phyloP scores from a whole-genome alignment of 2,113 vertebrate genomes.

The Speoplatyrhinus poulsoni region DNA sequence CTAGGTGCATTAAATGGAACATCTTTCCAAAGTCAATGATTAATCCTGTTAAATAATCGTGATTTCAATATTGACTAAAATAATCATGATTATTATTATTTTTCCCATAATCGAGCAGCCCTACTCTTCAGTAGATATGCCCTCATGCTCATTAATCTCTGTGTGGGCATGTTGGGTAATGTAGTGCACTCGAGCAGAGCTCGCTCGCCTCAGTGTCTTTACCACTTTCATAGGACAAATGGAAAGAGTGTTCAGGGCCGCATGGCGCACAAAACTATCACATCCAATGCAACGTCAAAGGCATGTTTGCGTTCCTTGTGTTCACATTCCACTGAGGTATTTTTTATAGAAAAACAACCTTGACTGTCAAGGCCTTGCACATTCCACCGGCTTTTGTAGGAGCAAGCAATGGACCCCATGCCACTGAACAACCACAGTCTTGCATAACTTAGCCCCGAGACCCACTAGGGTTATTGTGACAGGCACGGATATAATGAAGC shows the following conservation, averaged over 20 bases:
- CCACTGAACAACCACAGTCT: constrained; percentile 50
- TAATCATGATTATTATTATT: too few species aligned
- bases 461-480: constrained; percentile 34
- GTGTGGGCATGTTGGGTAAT: too few species aligned
- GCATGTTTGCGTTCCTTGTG: constrained; percentile 39
- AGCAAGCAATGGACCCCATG: constrained; percentile 39
- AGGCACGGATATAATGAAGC: constrained; percentile 39
- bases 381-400: constrained; percentile 46
- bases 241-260: constrained; percentile 19
- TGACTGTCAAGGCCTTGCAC: constrained; percentile 37
- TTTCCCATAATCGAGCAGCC: too few species aligned
- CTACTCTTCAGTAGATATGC: too few species aligned
- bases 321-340: constrained; percentile 48
- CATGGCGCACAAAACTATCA: constrained; percentile 8
- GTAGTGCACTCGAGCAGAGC: too few species aligned
- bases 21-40: too few species aligned
- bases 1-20: too few species aligned
- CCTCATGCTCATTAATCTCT: too few species aligned
- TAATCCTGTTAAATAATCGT: too few species aligned
- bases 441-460: constrained; percentile 54
- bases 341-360: constrained; percentile 53
- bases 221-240: too few species aligned
- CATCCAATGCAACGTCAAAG: constrained; percentile 14
- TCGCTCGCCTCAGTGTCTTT: too few species aligned
- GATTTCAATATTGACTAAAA: too few species aligned